Conservation (phyloP, 2,113 vertebrate genomes). For the Anolis carolinensis region DNA sequence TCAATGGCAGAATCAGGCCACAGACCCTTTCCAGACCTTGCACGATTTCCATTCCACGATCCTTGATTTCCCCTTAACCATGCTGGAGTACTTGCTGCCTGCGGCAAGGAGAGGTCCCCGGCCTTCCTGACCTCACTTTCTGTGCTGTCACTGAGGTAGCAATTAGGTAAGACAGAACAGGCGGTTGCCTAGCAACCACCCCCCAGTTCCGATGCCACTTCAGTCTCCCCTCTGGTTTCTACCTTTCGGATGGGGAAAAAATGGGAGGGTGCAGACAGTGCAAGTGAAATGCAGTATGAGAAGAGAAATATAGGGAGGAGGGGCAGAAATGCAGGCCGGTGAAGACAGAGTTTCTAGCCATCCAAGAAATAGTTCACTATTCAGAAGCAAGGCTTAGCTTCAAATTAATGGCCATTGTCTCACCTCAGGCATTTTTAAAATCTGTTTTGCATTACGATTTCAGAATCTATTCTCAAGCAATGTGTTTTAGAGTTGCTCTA, state of each 20-base stretch:
- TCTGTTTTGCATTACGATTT: not conserved
- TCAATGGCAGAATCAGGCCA: not conserved
- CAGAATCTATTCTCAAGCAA: slow-evolving; percentile 22
- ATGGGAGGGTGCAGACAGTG: too few species aligned
- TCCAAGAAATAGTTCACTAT: not conserved
- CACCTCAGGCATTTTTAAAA: not conserved
- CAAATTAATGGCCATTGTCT: not conserved
- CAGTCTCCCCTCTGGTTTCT: not conserved
- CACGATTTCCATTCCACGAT: not conserved
- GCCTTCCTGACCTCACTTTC: slow-evolving; percentile 18
- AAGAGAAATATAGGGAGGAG: not conserved
- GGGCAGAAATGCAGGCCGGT: not conserved
- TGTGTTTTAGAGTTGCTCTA: not conserved
- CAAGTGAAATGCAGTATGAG: not conserved
- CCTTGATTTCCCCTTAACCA: not conserved
- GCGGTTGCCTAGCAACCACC: slow-evolving; percentile 7
- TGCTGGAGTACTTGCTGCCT: not conserved
- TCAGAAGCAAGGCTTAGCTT: not conserved
- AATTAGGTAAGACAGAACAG: slow-evolving; percentile 12
- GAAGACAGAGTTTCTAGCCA: not conserved
- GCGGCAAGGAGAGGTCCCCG: not conserved
- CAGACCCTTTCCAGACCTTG: not conserved
- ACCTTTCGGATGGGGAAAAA: not conserved
- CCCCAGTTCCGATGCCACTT: not conserved
- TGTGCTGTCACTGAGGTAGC: not conserved